Percentiles rank a stretch among this genome's conserved stretches.
Conservation (phyloP, 2,888 invertebrate species). For the Nomada flava region DNA sequence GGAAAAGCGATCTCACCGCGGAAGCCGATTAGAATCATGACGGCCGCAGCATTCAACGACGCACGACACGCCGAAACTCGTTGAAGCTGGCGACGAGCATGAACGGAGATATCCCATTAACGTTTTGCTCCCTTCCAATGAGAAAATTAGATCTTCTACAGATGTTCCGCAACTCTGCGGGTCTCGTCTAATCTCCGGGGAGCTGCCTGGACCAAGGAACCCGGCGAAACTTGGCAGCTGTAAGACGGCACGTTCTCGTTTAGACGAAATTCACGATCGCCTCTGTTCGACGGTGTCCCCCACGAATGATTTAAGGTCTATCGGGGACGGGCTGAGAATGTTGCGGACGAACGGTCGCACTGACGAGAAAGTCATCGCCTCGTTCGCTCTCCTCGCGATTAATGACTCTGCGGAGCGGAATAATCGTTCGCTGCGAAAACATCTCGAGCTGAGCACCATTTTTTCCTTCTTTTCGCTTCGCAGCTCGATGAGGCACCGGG, state of each 20-base stretch:
- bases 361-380: conserved; percentile 8
- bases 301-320: conserved; percentile 20
- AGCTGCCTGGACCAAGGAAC: conserved; percentile 13
- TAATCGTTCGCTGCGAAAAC: conserved; percentile 1
- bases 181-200: not conserved
- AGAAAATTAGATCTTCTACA: conserved; percentile 61
- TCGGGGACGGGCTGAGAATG: not conserved
- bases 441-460: not conserved
- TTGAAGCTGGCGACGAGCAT: not conserved
- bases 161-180: conserved; percentile 50
- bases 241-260: conserved; percentile 5
- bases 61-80: not conserved
- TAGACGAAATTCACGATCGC: not conserved
- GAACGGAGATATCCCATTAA: conserved; percentile 52
- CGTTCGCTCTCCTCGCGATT: conserved; percentile 6
- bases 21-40: conserved; percentile 50
- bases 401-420: conserved; percentile 23
- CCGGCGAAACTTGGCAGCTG: conserved; percentile 22
- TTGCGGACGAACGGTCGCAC: not conserved
- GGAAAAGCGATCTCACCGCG: conserved; percentile 36
- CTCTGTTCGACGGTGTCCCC: too few species aligned
- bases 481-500: not conserved
- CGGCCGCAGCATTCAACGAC: not conserved
- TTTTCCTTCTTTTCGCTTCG: not conserved
- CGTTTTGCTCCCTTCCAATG: conserved; percentile 54